A percentile compares a stretch with the other conserved stretches of the same genome.
Evolutionary conservation across 2,113 vertebrate species (phyloP).

Genomic region (Scalopus aquaticus): DNA sequence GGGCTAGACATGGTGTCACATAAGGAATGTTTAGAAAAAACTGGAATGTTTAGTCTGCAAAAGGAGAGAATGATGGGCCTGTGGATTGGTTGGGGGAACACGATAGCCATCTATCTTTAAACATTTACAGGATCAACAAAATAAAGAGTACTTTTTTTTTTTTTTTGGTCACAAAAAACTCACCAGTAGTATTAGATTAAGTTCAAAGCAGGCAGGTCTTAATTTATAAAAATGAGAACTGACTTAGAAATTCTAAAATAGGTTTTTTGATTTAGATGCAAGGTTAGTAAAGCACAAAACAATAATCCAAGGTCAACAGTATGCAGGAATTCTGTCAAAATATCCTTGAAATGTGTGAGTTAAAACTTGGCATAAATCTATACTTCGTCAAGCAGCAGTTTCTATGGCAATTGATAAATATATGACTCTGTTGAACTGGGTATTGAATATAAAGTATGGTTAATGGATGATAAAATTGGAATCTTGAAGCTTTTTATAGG

Average conservation of each 20-base stretch:
- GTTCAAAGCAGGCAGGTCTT: conserved; percentile 17
- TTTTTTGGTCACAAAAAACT: background rate
- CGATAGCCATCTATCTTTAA: conserved; percentile 80
- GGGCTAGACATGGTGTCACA: conserved; percentile 74
- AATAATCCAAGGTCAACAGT: background rate
- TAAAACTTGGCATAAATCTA: background rate
- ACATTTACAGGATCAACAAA: conserved; percentile 77
- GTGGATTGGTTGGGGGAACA: conserved; percentile 61
- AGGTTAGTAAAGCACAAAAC: background rate
- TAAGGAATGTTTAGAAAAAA: conserved; percentile 80
- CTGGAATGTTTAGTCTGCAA: conserved; percentile 79
- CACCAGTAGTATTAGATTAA: conserved; percentile 19
- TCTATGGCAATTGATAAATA: background rate
- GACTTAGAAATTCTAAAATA: conserved; percentile 20
- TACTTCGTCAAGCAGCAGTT: background rate
- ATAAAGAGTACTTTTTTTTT: conserved; percentile 52
- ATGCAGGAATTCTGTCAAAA: background rate
- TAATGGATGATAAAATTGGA: background rate
- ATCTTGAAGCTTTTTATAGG: background rate
- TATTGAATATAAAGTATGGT: background rate
- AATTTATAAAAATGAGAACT: background rate
- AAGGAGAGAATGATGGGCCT: conserved; percentile 71
- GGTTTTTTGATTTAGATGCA: conserved; percentile 2
- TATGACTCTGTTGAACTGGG: background rate
- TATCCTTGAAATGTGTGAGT: background rate